Evolutionary conservation across 2,113 vertebrate genomes (phyloP), one percentile per base, ranked within the genome.

Genomic region (Microtus richardsoni): DNA sequence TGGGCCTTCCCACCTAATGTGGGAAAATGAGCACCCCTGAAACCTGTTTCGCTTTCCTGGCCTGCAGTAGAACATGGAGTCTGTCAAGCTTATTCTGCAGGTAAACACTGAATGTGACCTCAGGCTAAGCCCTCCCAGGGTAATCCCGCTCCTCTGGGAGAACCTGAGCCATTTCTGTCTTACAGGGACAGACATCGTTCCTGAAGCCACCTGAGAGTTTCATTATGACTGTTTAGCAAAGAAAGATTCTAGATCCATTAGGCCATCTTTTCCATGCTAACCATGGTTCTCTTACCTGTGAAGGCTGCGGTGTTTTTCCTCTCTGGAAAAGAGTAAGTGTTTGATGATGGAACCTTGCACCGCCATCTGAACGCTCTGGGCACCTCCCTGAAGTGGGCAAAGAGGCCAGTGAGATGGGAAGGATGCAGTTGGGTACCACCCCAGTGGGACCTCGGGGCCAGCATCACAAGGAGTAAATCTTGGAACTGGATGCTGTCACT

Each of bases 311-410:
- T 98, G 98, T 9, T 97, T 92, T 7, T n/a, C 89, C 66, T 97
- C 96, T 77, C 88, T 97, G 41, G 96, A 3, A 64, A 99, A 99
- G 74, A 99, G 97, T 95, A 99, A 96, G 94, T 98, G 62, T 94
- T 98, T 98, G 95, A 99, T 98, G 96, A 99, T 88, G 21, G 98
- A 96, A 0, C 98, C 99, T 95, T 99, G 99, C 0, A 99, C 97
- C 0, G 98, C 99, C 98, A 99, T 99, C 98, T 99, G 99, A 85
- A 99, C 74, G 44, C 98, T 97, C 83, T 93, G 96, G 1, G 98
- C 88, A 75, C 99, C 99, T 13, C 98, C 98, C 99, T 99, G 96
- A 8, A 97, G 80, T 0, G 24, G 82, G 13, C 47, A 71, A 14
- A 39, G 26, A 2, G 14, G 6, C 7, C 0, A 22, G 17, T 16